Conservation (phyloP, 2,888 invertebrate species). For the Chloromyia formosa region DNA sequence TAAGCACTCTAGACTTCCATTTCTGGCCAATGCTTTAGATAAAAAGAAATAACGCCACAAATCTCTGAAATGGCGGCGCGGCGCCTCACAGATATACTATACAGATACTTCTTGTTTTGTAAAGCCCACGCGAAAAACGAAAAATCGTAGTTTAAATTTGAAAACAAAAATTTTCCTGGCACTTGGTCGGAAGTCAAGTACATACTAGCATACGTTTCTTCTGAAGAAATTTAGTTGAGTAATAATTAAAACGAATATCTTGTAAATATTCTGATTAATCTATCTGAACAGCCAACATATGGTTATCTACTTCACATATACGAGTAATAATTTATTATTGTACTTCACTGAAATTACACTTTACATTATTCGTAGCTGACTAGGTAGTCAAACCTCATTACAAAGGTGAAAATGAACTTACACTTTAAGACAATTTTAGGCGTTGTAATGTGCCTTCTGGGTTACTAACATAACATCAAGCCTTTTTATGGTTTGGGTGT, state of each 20-base stretch:
- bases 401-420: too few relatives aligned
- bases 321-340: too few relatives aligned
- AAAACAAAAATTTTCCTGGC: not conserved
- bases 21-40: not conserved
- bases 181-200: not conserved
- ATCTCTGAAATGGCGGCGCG: not conserved
- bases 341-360: too few relatives aligned
- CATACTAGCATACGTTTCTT: too few relatives aligned
- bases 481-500: too few relatives aligned
- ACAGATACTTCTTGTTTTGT: too few relatives aligned
- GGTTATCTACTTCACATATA: too few relatives aligned
- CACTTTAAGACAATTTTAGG: too few relatives aligned
- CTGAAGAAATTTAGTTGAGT: constrained; percentile 11
- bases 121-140: constrained; percentile 30
- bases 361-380: too few relatives aligned
- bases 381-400: too few relatives aligned
- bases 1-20: constrained; percentile 22
- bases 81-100: constrained; percentile 16
- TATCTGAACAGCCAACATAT: not conserved
- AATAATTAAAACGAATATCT: constrained; percentile 38
- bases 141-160: constrained; percentile 17
- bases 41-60: constrained; percentile 9
- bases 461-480: too few relatives aligned
- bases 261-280: constrained; percentile 40
- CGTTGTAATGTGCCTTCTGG: too few relatives aligned